Conservation (phyloP, 1,140 invertebrate species). For the Drosophila sp. region DNA sequence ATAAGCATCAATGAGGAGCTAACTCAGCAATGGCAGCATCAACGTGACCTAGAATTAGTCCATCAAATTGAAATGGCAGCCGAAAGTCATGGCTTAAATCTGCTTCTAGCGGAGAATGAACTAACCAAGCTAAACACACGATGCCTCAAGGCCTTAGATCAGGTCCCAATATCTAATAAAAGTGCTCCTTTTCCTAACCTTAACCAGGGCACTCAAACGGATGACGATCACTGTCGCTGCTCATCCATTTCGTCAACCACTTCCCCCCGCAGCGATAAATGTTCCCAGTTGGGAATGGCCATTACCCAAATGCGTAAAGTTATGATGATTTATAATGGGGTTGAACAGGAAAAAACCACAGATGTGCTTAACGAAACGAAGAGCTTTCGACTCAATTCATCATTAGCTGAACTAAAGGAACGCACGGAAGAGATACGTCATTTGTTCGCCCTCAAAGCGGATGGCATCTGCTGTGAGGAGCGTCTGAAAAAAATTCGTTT, state of each 20-base stretch:
- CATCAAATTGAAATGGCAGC: slow-evolving; percentile 53
- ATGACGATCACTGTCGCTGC: not conserved
- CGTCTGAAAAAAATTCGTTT: not conserved
- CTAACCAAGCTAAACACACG: not conserved
- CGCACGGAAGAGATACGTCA: not conserved
- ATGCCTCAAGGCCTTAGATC: not conserved
- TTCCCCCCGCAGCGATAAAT: not conserved
- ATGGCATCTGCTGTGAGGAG: not conserved
- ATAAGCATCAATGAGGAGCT: slow-evolving; percentile 34
- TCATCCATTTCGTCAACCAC: too few species aligned
- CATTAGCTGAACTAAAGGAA: not conserved
- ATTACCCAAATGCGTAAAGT: not conserved
- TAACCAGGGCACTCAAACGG: not conserved
- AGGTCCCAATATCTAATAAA: not conserved
- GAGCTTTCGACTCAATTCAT: not conserved
- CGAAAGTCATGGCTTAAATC: slow-evolving; percentile 15
- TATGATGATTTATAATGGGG: not conserved
- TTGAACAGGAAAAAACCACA: too few species aligned
- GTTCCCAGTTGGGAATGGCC: not conserved
- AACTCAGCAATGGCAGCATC: slow-evolving; percentile 26
- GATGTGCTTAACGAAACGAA: not conserved
- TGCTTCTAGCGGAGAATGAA: slow-evolving; percentile 8
- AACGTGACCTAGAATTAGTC: slow-evolving; percentile 44
- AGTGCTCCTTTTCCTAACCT: not conserved
- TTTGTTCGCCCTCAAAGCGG: not conserved